Conservation (phyloP, 1,140 invertebrate genomes). For the Calosoma granatense region DNA sequence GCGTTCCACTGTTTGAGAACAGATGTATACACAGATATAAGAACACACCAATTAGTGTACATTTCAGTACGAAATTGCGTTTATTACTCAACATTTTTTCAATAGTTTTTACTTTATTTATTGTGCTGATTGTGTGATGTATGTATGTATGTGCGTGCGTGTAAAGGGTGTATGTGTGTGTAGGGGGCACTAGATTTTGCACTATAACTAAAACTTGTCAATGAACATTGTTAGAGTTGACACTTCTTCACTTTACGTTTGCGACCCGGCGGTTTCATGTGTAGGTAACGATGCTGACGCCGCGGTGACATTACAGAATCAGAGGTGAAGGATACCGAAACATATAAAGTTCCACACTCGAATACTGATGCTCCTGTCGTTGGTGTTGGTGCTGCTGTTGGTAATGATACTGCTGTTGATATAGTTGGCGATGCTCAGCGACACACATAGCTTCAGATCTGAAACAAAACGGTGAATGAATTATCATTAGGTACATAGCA, state of each 20-base stretch:
- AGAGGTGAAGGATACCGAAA: background rate
- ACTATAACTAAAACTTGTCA: background rate
- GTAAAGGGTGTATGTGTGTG: background rate
- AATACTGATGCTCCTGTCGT: no score
- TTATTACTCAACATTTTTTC: conserved; percentile 27
- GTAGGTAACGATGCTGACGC: conserved; percentile 18
- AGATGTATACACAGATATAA: conserved; percentile 27
- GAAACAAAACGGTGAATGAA: no score
- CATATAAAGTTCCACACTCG: no score
- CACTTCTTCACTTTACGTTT: conserved; percentile 13
- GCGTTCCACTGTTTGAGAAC: conserved; percentile 21
- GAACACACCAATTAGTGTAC: conserved; percentile 20
- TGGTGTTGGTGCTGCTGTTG: no score
- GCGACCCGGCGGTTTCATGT: conserved; percentile 27
- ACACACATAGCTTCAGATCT: background rate
- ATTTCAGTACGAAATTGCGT: conserved; percentile 28
- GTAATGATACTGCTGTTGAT: no score
- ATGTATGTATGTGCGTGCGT: no score
- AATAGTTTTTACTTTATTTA: conserved; percentile 1
- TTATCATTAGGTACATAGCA: no score
- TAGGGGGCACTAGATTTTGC: conserved; percentile 10
- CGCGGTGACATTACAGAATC: background rate
- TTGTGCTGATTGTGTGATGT: no score
- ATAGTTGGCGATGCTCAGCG: no score
- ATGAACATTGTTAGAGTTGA: conserved; percentile 4